phyloP scores from a whole-genome alignment of 1,140 invertebrate genomes.

The Melipona quadrifasciata region DNA sequence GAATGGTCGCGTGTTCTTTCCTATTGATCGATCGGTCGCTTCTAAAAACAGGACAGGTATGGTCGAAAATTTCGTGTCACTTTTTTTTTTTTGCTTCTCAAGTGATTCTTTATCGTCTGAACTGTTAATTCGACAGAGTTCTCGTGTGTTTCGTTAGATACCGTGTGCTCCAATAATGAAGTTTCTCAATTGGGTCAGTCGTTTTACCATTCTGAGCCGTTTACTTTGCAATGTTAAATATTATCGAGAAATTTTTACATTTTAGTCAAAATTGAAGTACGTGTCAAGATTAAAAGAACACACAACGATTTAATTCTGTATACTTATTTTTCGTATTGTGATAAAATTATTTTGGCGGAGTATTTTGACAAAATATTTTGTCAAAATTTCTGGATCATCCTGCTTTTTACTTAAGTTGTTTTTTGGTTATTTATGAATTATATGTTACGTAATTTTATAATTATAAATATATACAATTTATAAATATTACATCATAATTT shows the following conservation, averaged over 20 bases:
- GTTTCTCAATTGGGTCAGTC: background rate
- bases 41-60: slow-evolving; percentile 33
- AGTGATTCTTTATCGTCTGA: background rate
- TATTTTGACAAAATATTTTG: background rate
- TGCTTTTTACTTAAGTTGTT: background rate
- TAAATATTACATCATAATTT: too few species aligned
- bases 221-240: background rate
- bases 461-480: too few species aligned
- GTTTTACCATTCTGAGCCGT: too few species aligned
- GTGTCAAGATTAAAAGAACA: background rate
- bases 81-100: background rate
- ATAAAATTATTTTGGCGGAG: too few species aligned
- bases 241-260: background rate
- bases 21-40: slow-evolving; percentile 61
- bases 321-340: background rate
- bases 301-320: background rate
- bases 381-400: background rate
- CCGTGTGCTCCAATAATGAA: background rate
- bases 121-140: slow-evolving; percentile 10
- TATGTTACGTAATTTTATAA: too few species aligned
- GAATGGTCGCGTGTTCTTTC: slow-evolving; percentile 44
- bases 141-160: background rate
- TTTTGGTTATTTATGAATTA: background rate
- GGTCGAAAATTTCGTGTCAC: slow-evolving; percentile 12
- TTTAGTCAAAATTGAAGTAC: background rate